phyloP scores from a whole-genome alignment of 2,888 invertebrate species.

The Neoaliturus tenellus region DNA sequence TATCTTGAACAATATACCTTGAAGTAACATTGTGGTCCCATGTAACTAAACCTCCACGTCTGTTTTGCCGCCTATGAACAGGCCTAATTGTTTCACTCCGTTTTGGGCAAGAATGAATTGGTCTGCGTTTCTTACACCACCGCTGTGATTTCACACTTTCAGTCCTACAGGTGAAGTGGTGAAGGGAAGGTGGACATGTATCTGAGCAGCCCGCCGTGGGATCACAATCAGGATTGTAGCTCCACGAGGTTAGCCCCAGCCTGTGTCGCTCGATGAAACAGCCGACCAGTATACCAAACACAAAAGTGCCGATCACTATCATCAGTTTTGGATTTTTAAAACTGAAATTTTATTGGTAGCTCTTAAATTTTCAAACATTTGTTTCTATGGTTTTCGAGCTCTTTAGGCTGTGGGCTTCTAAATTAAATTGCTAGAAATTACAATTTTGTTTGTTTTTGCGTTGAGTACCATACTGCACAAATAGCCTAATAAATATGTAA shows the following conservation, averaged over 20 bases:
- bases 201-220: neutral
- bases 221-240: neutral
- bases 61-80: neutral
- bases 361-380: neutral
- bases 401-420: neutral
- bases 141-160: neutral
- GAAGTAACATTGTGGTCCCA: neutral
- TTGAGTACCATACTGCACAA: too few species aligned
- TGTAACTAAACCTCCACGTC: neutral
- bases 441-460: too few species aligned
- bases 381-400: neutral
- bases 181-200: neutral
- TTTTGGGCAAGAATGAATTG: neutral
- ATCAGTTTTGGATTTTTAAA: constrained; percentile 9
- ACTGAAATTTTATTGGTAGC: constrained; percentile 21
- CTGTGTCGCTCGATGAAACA: constrained; percentile 22
- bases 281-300: neutral
- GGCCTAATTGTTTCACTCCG: neutral
- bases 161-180: neutral
- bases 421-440: neutral
- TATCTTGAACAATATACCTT: neutral
- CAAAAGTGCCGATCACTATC: neutral
- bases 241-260: constrained; percentile 1
- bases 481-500: too few species aligned
- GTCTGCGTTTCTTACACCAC: neutral